Conservation (phyloP, 2,797 vertebrate genomes). For the Novumbra hubbsi region DNA sequence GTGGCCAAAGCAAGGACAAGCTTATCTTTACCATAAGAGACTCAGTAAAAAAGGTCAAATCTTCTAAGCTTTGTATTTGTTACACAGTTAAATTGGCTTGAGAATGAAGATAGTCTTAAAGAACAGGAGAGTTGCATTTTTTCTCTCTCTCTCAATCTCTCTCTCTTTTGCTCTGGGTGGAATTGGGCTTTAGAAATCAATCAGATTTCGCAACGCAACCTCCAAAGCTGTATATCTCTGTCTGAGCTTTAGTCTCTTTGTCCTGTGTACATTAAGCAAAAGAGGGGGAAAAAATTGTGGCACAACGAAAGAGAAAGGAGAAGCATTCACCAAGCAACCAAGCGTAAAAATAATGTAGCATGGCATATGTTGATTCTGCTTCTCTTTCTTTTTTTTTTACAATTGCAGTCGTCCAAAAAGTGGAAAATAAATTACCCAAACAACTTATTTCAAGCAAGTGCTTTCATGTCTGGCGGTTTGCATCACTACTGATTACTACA, state of each 20-base stretch:
- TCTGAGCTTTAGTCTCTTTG: constrained; percentile 48
- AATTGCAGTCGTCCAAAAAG: constrained; percentile 37
- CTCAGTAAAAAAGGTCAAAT: constrained; percentile 34
- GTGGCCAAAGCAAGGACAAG: constrained; percentile 16
- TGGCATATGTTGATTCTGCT: too few species aligned
- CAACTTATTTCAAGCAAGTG: constrained; percentile 7
- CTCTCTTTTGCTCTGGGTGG: constrained; percentile 45
- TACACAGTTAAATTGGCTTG: constrained; percentile 45
- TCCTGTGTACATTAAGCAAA: constrained; percentile 50
- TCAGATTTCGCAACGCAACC: constrained; percentile 56
- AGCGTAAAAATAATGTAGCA: constrained; percentile 46
- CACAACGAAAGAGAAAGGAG: constrained; percentile 25
- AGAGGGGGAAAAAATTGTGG: constrained; percentile 41
- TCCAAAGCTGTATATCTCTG: constrained; percentile 46
- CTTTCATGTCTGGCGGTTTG: too few species aligned
- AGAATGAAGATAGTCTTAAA: constrained; percentile 50
- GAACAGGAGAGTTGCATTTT: constrained; percentile 39
- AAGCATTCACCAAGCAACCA: constrained; percentile 39
- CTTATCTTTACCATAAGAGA: constrained; percentile 43
- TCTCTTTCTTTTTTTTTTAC: neutral
- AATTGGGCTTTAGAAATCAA: constrained; percentile 65
- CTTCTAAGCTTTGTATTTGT: constrained; percentile 53
- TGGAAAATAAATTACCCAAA: constrained; percentile 56
- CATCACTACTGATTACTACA: neutral
- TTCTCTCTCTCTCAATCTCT: constrained; percentile 30